Percentiles rank a stretch among this genome's conserved stretches.
Conservation (phyloP, 2,113 vertebrate genomes). For the Pan troglodytes region NHGRI_mPanTro3-v2.1_pri NC_072404.2:53468501-53469000, state of each 20-base stretch:
- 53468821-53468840: not conserved
- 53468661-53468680: not conserved
- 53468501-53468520: no score
- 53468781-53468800: accelerated
- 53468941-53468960: not conserved
- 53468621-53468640: not conserved
- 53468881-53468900: not conserved
- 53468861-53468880: no score
- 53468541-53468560: not conserved
- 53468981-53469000: not conserved
- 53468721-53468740: not conserved
- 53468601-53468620: not conserved
- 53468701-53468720: not conserved
- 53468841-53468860: not conserved
- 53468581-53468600: not conserved
- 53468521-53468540: not conserved
- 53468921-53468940: not conserved
- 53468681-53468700: not conserved
- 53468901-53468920: not conserved
- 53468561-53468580: no score
- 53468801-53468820: not conserved
- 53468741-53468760: not conserved
- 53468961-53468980: not conserved
- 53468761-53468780: not conserved
- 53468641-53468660: not conserved